These are phyloP conservation scores for Astyanax mexicanus DNA, from an alignment of 2,797 vertebrate genomes.

Conservation along the genomic window DNA sequence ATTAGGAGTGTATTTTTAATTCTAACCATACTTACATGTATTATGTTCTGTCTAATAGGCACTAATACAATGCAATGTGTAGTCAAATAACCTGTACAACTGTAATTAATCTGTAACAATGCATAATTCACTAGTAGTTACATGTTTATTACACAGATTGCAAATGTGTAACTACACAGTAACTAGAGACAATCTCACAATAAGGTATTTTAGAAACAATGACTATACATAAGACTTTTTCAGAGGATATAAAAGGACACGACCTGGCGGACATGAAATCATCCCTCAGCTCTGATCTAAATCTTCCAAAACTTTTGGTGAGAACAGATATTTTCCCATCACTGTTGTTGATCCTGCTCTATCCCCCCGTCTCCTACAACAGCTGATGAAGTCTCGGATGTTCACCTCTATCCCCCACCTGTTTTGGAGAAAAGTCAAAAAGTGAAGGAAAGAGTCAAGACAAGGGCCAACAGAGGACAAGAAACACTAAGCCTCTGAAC, in stretches of 20 bases:
- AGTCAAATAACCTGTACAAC: too few relatives aligned
- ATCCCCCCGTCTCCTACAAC: conserved; percentile 17
- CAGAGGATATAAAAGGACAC: background rate
- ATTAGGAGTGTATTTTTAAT: too few relatives aligned
- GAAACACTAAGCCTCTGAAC: background rate
- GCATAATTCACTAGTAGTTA: too few relatives aligned
- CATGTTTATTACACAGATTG: too few relatives aligned
- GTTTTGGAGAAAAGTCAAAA: background rate
- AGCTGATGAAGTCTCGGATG: background rate
- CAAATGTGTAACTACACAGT: too few relatives aligned
- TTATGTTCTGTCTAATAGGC: too few relatives aligned
- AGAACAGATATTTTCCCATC: conserved; percentile 25
- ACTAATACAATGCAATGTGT: too few relatives aligned
- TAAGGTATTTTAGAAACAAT: too few relatives aligned
- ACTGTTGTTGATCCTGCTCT: conserved; percentile 14
- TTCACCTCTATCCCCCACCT: background rate
- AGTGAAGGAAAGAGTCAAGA: background rate
- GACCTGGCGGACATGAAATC: background rate
- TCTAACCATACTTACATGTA: too few relatives aligned
- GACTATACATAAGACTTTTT: too few relatives aligned
- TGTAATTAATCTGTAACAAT: too few relatives aligned
- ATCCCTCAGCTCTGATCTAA: background rate
- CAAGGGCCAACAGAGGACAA: background rate
- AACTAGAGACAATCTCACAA: too few relatives aligned
- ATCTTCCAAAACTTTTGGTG: background rate